Percentiles rank a stretch among this genome's conserved stretches.
phyloP scores from a whole-genome alignment of 2,888 invertebrate species.

The Melikaiella ostensackeni region DNA sequence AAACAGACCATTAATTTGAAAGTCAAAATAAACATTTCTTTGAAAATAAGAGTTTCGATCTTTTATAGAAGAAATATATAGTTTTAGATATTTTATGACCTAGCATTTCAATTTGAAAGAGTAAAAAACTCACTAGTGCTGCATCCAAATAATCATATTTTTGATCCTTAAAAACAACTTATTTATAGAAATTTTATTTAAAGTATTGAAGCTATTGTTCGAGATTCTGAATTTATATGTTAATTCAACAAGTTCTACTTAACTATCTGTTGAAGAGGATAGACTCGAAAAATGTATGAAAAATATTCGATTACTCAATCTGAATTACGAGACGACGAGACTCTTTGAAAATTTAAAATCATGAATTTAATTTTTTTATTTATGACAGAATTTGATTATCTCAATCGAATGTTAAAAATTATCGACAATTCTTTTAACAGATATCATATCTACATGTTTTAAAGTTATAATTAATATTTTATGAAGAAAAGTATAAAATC shows the following conservation, averaged over 20 bases:
- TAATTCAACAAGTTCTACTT: background rate
- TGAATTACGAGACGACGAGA: too few species aligned
- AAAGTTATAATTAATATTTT: too few species aligned
- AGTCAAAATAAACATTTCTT: background rate
- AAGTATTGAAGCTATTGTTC: background rate
- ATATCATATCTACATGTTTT: too few species aligned
- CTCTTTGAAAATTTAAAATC: background rate
- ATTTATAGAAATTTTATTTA: background rate
- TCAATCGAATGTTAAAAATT: too few species aligned
- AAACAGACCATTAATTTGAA: background rate
- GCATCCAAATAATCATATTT: background rate
- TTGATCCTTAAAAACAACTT: background rate
- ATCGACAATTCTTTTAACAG: too few species aligned
- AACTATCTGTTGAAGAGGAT: too few species aligned
- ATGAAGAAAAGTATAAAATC: too few species aligned
- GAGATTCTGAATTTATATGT: background rate
- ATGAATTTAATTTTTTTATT: background rate
- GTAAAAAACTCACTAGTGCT: background rate
- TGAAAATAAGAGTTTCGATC: background rate
- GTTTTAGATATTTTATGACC: background rate
- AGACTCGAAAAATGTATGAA: too few species aligned
- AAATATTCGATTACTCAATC: too few species aligned
- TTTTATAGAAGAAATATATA: background rate
- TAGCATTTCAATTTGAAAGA: background rate
- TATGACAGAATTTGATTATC: too few species aligned